These are phyloP conservation scores for Colius striatus DNA, from an alignment of 2,113 vertebrate species.

Conservation along the genomic window DNA sequence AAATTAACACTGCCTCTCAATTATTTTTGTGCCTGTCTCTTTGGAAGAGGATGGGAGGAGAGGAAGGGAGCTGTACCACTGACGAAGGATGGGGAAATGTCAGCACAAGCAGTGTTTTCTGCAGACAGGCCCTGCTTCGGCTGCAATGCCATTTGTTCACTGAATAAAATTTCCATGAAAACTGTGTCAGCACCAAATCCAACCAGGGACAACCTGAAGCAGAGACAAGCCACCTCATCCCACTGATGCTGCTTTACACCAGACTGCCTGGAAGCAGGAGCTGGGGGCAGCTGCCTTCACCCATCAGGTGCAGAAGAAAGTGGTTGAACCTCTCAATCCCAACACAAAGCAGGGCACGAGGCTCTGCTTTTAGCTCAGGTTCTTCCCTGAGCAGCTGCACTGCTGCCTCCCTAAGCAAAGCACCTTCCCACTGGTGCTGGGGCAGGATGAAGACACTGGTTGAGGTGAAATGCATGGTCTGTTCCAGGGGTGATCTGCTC, in stretches of 20 bases:
- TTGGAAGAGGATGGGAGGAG: slow-evolving; percentile 22
- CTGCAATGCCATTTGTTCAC: slow-evolving; percentile 53
- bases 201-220: slow-evolving; percentile 24
- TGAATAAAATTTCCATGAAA: slow-evolving; percentile 59
- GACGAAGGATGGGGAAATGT: neutral
- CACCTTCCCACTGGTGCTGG: neutral
- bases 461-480: neutral
- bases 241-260: slow-evolving; percentile 3
- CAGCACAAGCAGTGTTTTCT: slow-evolving; percentile 41
- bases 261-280: neutral
- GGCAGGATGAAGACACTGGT: neutral
- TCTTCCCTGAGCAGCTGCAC: neutral
- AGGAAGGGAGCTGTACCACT: neutral
- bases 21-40: slow-evolving; percentile 47
- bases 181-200: slow-evolving; percentile 31
- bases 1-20: slow-evolving; percentile 52
- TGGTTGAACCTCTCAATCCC: neutral
- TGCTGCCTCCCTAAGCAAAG: neutral
- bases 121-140: slow-evolving; percentile 36
- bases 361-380: neutral
- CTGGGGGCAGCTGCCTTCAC: slow-evolving; percentile 21
- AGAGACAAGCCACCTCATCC: neutral
- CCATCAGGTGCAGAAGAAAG: neutral
- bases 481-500: neutral
- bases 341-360: neutral